These are phyloP conservation scores for Denticeps clupeoides DNA, from an alignment of 2,797 vertebrate genomes.

Conservation along the genomic window DNA sequence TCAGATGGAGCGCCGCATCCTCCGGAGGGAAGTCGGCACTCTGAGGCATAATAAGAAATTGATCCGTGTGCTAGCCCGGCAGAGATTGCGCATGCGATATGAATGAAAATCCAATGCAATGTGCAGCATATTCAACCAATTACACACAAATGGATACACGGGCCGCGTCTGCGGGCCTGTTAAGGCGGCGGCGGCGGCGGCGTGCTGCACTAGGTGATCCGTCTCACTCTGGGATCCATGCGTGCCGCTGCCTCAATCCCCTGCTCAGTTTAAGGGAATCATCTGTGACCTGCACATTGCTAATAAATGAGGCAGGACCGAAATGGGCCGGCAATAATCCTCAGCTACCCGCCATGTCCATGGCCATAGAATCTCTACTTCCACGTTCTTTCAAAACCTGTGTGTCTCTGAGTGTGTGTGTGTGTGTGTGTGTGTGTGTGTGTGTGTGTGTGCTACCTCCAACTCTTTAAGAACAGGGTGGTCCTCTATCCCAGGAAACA, in stretches of 20 bases:
- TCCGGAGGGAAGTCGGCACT: constrained; percentile 10
- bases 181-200: too few species aligned
- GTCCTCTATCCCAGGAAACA: constrained; percentile 95
- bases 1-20: neutral
- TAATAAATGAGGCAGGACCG: too few species aligned
- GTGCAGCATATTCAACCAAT: constrained; percentile 9
- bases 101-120: constrained; percentile 57
- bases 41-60: constrained; percentile 59
- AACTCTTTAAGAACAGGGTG: constrained; percentile 98
- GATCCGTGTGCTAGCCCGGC: constrained; percentile 51
- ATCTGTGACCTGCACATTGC: too few species aligned
- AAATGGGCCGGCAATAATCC: too few species aligned
- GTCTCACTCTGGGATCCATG: too few species aligned
- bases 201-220: too few species aligned
- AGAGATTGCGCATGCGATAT: constrained; percentile 54
- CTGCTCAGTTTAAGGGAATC: too few species aligned
- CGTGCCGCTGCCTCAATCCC: too few species aligned
- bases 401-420: constrained; percentile 1
- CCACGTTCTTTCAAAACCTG: neutral
- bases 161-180: too few species aligned
- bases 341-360: too few species aligned
- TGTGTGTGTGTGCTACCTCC: constrained; percentile 63
- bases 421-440: constrained; percentile 3
- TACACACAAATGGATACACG: neutral
- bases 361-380: neutral